A percentile compares a stretch with the other conserved stretches of the same genome.
phyloP scores from a whole-genome alignment of 1,140 invertebrate genomes.

The Drosophila sp. region DNA sequence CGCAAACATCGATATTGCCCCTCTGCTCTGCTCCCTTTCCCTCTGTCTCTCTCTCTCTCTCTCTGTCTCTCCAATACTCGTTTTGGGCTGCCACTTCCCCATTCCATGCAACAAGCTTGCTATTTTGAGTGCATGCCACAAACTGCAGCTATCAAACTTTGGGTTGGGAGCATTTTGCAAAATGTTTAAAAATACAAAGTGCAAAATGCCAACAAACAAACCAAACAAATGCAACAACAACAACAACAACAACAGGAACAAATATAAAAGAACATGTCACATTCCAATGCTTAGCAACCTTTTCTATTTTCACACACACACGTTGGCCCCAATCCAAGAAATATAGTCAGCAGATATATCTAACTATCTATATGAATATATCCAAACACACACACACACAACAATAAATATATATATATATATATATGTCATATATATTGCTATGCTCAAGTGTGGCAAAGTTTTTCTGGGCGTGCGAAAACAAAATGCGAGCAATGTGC shows the following conservation, averaged over 20 bases:
- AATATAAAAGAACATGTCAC: conserved; percentile 56
- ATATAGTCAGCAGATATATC: conserved; percentile 66
- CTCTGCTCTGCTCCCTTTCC: too few relatives aligned
- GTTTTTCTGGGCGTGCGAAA: conserved; percentile 32
- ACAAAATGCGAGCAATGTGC: conserved; percentile 51
- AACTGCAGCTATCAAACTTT: conserved; percentile 67
- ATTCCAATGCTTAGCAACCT: conserved; percentile 70
- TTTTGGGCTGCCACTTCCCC: conserved; percentile 25
- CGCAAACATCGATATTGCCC: conserved; percentile 24
- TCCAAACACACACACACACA: not conserved
- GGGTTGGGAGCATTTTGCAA: conserved; percentile 48
- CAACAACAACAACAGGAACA: conserved; percentile 37
- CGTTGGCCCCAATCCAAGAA: conserved; percentile 80
- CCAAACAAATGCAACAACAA: conserved; percentile 43
- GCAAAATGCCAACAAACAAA: conserved; percentile 51
- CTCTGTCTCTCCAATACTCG: not conserved
- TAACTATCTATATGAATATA: conserved; percentile 40
- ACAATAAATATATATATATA: conserved; percentile 33
- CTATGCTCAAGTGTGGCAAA: conserved; percentile 4
- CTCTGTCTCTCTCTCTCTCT: not conserved
- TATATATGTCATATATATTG: conserved; percentile 35
- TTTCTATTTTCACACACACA: conserved; percentile 78
- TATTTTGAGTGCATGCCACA: conserved; percentile 50
- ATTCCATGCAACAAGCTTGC: conserved; percentile 22
- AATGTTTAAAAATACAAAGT: conserved; percentile 77